Conservation (phyloP, 2,113 vertebrate genomes). For the Dissostichus mawsoni region DNA sequence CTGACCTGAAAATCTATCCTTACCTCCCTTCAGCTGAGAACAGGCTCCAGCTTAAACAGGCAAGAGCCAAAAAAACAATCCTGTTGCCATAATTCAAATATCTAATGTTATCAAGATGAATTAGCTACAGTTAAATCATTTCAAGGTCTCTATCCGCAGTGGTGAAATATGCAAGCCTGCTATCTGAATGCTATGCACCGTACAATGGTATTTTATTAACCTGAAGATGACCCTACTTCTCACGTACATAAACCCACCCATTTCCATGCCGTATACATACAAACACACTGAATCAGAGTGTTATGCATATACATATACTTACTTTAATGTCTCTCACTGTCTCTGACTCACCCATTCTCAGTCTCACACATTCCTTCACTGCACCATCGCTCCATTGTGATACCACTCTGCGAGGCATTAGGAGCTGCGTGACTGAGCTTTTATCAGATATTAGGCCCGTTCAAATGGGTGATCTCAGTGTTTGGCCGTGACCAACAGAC, state of each 20-base stretch:
- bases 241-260: not conserved
- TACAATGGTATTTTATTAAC: not conserved
- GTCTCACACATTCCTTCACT: constrained; percentile 49
- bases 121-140: constrained; percentile 1
- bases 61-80: not conserved
- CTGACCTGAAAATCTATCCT: not conserved
- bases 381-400: constrained; percentile 64
- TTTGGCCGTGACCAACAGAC: constrained; percentile 71
- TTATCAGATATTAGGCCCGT: constrained; percentile 73
- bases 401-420: constrained; percentile 53
- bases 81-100: not conserved
- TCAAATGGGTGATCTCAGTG: constrained; percentile 77
- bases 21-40: not conserved
- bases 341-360: constrained; percentile 42
- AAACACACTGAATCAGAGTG: not conserved
- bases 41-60: not conserved
- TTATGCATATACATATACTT: not conserved
- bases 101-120: not conserved
- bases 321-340: constrained; percentile 33
- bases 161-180: not conserved
- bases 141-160: not conserved
- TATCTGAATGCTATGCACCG: not conserved
- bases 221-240: not conserved
- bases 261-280: not conserved
- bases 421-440: constrained; percentile 73